Conservation (phyloP, 2,797 vertebrate genomes). For the Gallinago stenura region DNA sequence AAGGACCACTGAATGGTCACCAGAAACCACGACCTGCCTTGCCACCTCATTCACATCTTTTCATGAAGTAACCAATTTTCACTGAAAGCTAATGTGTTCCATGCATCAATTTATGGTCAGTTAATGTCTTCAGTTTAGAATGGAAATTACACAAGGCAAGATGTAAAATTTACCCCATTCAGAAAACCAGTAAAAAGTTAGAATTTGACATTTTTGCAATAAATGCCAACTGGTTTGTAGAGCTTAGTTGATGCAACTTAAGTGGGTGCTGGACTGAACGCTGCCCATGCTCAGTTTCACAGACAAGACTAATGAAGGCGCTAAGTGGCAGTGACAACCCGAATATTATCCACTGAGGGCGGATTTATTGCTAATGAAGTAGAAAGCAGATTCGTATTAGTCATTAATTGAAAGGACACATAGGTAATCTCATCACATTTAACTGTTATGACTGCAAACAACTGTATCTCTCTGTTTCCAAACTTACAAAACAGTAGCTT, state of each 20-base stretch:
- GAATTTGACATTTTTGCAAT: background rate
- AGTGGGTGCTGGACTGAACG: background rate
- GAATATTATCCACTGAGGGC: constrained; percentile 75
- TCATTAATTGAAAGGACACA: background rate
- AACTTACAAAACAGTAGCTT: background rate
- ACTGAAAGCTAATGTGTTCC: background rate
- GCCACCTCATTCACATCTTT: background rate
- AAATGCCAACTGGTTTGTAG: background rate
- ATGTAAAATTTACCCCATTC: background rate
- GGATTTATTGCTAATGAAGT: constrained; percentile 58
- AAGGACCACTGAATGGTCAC: background rate
- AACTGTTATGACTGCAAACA: background rate
- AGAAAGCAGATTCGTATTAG: constrained; percentile 49
- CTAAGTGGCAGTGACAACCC: constrained; percentile 83
- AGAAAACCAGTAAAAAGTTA: background rate
- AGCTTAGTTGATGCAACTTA: background rate
- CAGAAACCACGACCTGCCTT: background rate
- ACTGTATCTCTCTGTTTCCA: background rate
- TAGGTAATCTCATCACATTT: background rate
- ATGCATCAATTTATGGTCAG: background rate
- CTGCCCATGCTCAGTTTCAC: constrained; percentile 71
- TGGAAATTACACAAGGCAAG: background rate
- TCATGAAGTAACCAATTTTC: background rate
- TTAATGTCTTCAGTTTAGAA: background rate
- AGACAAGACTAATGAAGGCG: constrained; percentile 82